Conservation (phyloP, 2,888 invertebrate species). For the Epirrhoe tristata region DNA sequence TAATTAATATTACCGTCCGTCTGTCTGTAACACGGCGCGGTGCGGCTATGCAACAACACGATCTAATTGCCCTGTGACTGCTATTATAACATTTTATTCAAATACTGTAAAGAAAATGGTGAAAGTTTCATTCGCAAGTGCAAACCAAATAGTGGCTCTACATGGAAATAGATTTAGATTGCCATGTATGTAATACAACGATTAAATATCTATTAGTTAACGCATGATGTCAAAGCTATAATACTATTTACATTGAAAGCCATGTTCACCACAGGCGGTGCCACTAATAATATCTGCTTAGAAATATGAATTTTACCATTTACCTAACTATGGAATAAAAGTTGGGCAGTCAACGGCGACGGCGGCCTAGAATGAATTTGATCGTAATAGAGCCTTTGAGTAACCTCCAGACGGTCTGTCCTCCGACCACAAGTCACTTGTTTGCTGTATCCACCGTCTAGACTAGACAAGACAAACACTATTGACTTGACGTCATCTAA, state of each 20-base stretch:
- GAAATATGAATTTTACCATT: slow-evolving; percentile 13
- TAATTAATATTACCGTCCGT: slow-evolving; percentile 64
- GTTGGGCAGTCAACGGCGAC: slow-evolving; percentile 21
- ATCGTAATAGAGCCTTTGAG: slow-evolving; percentile 37
- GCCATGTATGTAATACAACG: background rate
- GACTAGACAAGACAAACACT: slow-evolving; percentile 67
- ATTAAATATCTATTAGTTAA: too few relatives aligned
- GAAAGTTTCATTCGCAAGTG: background rate
- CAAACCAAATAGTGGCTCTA: background rate
- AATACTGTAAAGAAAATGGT: background rate
- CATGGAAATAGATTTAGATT: background rate
- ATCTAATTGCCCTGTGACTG: slow-evolving; percentile 21
- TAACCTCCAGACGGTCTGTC: slow-evolving; percentile 55
- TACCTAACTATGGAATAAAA: slow-evolving; percentile 23
- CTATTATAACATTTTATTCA: slow-evolving; percentile 8
- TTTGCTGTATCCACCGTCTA: slow-evolving; percentile 61
- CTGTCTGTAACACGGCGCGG: slow-evolving; percentile 45
- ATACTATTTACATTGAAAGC: background rate
- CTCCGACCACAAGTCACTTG: slow-evolving; percentile 60
- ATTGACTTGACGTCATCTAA: slow-evolving; percentile 51
- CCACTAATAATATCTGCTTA: slow-evolving; percentile 3
- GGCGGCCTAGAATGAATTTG: slow-evolving; percentile 42
- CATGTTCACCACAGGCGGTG: background rate
- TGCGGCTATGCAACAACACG: slow-evolving; percentile 21
- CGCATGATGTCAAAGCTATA: too few relatives aligned